These are phyloP conservation scores for Alloscopus bannaensis DNA, from an alignment of 2,888 invertebrate genomes.

Conservation along the genomic window DNA sequence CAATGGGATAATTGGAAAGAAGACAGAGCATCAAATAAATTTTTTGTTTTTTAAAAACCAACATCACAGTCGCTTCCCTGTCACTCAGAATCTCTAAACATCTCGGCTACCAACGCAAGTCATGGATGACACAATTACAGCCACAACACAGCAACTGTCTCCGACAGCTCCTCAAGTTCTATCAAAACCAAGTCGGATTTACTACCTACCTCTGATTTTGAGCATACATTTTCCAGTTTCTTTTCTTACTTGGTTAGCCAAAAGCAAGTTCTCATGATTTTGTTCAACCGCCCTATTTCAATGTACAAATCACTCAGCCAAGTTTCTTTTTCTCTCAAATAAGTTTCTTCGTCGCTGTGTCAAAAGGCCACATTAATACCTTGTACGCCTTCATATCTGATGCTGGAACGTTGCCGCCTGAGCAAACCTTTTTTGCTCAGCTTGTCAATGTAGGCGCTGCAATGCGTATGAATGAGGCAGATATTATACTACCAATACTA, in stretches of 20 bases:
- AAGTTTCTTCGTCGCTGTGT: slow-evolving; percentile 26
- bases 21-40: too few relatives aligned
- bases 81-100: too few relatives aligned
- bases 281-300: background rate
- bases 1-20: too few relatives aligned
- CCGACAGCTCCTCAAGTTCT: too few relatives aligned
- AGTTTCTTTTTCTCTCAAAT: background rate
- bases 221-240: slow-evolving; percentile 4
- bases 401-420: slow-evolving; percentile 35
- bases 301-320: background rate
- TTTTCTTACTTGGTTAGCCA: background rate
- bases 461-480: slow-evolving; percentile 16
- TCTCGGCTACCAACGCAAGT: too few relatives aligned
- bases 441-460: slow-evolving; percentile 36
- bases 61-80: too few relatives aligned
- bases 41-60: too few relatives aligned
- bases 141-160: too few relatives aligned
- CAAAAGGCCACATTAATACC: slow-evolving; percentile 20
- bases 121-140: too few relatives aligned
- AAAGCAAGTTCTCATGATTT: too few relatives aligned
- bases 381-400: slow-evolving; percentile 36
- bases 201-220: background rate
- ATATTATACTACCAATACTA: background rate
- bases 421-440: slow-evolving; percentile 37
- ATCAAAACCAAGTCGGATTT: slow-evolving; percentile 15